Conservation (phyloP, 1,140 invertebrate species). For the Drosophila kohkoa region DNA sequence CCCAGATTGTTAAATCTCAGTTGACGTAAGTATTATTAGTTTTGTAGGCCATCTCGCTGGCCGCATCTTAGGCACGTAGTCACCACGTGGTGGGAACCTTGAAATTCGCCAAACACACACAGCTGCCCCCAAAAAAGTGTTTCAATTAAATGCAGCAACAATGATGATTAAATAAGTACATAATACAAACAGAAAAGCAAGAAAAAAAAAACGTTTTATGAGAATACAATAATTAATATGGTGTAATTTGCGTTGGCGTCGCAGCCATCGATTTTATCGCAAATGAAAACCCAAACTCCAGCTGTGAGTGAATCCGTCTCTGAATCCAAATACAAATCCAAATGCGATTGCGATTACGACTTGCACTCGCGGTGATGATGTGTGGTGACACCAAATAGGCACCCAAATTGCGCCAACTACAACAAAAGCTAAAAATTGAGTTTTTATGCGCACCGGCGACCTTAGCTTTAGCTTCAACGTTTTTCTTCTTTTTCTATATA, state of each 20-base stretch:
- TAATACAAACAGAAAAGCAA: too few species aligned
- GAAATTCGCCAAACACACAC: conserved; percentile 30
- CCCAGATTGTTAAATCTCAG: conserved; percentile 36
- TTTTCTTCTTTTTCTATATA: conserved; percentile 16
- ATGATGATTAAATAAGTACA: conserved; percentile 56
- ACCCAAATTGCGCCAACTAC: conserved; percentile 73
- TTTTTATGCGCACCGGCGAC: conserved; percentile 70
- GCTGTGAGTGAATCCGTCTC: conserved; percentile 15
- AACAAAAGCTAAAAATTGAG: conserved; percentile 66
- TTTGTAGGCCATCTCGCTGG: conserved; percentile 58
- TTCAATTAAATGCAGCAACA: conserved; percentile 73
- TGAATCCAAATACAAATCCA: neutral
- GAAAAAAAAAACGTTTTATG: conserved; percentile 53
- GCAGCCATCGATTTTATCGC: conserved; percentile 62
- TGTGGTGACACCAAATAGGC: conserved; percentile 76
- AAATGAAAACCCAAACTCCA: neutral
- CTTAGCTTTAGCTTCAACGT: conserved; percentile 46
- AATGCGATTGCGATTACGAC: conserved; percentile 25
- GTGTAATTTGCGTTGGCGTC: conserved; percentile 79
- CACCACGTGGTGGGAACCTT: conserved; percentile 50
- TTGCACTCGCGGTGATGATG: conserved; percentile 32
- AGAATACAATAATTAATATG: conserved; percentile 77
- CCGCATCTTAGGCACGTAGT: conserved; percentile 55
- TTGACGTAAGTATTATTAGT: conserved; percentile 32
- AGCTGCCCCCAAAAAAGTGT: conserved; percentile 57